Conservation (phyloP, 1,140 invertebrate species). For the Papilio aristodemus region DNA sequence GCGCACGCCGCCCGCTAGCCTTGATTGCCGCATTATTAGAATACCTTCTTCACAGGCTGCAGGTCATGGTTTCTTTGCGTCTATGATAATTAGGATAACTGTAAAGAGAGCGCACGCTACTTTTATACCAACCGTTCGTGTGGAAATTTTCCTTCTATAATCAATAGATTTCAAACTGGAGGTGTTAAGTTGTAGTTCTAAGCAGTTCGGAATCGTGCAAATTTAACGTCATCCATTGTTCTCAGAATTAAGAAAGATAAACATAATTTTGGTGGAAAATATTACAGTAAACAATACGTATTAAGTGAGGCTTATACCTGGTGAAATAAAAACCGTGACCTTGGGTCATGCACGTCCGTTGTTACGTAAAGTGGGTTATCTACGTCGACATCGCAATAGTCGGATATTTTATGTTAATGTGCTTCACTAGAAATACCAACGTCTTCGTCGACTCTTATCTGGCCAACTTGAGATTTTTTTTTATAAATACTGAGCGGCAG, state of each 20-base stretch:
- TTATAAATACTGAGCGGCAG: too few relatives aligned
- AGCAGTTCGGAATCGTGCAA: too few relatives aligned
- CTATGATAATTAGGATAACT: conserved; percentile 17
- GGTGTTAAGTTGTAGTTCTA: too few relatives aligned
- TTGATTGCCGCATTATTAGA: conserved; percentile 19
- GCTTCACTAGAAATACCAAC: neutral
- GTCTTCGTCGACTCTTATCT: neutral
- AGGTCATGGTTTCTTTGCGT: conserved; percentile 16
- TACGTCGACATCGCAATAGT: neutral
- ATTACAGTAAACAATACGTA: neutral
- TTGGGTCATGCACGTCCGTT: neutral
- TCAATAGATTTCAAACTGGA: too few relatives aligned
- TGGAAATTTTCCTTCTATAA: neutral
- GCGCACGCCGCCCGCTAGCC: neutral
- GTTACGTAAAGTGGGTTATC: neutral
- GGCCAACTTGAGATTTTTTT: too few relatives aligned
- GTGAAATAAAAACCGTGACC: neutral
- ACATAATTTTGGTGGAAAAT: too few relatives aligned
- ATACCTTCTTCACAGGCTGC: neutral
- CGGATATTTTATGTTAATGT: neutral
- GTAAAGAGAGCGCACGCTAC: conserved; percentile 1
- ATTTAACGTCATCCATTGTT: too few relatives aligned
- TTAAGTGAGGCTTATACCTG: neutral
- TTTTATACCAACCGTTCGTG: neutral
- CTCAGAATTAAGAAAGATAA: too few relatives aligned